Base-by-base conservation (phyloP, 2,113 vertebrate genomes). In the Bettongia penicillata region DNA sequence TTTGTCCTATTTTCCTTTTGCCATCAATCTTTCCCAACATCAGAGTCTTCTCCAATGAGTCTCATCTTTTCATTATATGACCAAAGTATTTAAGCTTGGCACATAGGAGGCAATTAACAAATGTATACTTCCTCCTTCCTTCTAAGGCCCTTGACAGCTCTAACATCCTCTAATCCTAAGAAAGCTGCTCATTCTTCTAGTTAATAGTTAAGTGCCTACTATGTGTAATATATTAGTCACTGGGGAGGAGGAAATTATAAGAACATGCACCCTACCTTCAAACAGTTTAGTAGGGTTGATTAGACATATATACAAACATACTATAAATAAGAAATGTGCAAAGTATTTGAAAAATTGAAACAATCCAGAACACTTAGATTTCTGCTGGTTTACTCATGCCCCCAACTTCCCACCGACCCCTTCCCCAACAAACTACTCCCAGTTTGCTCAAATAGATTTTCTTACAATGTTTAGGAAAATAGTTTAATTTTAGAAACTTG, bases 401-500 rank as follows among this genome's bases (percentile, higher is more conserved):
- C 92, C 91, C 92, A 96, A 77, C 14, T 77, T 77, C 61, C 37
- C n/a, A 22, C 53, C 50, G 52, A 95, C 92, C 90, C 93, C 90
- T 43, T 91, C 52, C 53, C 52, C 43, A 94, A n/a, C 90, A 53
- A 77, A 96, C 90, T 61, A 92, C 93, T 96, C 96, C 91, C 94
- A 96, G 91, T 94, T 97, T 96, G 37, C 92, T 96, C 92, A 91
- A 97, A 97, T 94, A 90, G 48, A 48, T 94, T 97, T 31, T 92
- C 94, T 95, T 91, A 95, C 98, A 97, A 97, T 96, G 94, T 98
- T 98, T 98, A 98, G 98, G 92, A 97, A 97, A 96, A 90, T 61
- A 97, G 96, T 96, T 98, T 98, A 97, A 97, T 96, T 98, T 98
- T 97, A 97, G 97, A 97, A 97, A 98, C 92, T 93, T 97, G 97